Evolutionary conservation across 2,797 vertebrate species (phyloP).

Genomic region (Pangasius macronema): DNA sequence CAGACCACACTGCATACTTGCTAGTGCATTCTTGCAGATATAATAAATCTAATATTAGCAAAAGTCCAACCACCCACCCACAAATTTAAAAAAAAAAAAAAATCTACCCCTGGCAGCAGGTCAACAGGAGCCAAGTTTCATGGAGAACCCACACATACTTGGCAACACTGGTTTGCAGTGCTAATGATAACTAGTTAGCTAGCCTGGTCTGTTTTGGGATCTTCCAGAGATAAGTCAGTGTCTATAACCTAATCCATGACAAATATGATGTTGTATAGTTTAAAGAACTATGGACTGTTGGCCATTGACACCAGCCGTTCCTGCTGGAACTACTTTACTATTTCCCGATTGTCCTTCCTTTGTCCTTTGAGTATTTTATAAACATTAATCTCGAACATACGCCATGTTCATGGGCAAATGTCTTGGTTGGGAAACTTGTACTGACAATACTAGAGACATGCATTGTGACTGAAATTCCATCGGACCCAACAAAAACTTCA

Average conservation of each 20-base stretch:
- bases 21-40: not conserved
- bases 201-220: not conserved
- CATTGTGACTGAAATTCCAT: not conserved
- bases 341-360: too few relatives aligned
- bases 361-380: too few relatives aligned
- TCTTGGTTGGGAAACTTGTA: not conserved
- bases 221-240: not conserved
- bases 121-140: not conserved
- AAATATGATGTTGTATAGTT: not conserved
- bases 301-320: not conserved
- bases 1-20: not conserved
- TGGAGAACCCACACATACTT: slow-evolving; percentile 24
- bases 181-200: not conserved
- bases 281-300: not conserved
- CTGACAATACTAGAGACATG: not conserved
- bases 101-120: not conserved
- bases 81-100: slow-evolving; percentile 8
- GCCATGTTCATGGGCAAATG: not conserved
- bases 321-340: too few relatives aligned
- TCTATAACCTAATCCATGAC: not conserved
- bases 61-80: slow-evolving; percentile 13
- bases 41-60: not conserved
- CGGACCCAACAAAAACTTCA: not conserved
- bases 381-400: too few relatives aligned
- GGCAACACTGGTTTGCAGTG: not conserved